These are phyloP conservation scores for Halesus radiatus DNA, from an alignment of 1,140 invertebrate species.

Conservation along the genomic window DNA sequence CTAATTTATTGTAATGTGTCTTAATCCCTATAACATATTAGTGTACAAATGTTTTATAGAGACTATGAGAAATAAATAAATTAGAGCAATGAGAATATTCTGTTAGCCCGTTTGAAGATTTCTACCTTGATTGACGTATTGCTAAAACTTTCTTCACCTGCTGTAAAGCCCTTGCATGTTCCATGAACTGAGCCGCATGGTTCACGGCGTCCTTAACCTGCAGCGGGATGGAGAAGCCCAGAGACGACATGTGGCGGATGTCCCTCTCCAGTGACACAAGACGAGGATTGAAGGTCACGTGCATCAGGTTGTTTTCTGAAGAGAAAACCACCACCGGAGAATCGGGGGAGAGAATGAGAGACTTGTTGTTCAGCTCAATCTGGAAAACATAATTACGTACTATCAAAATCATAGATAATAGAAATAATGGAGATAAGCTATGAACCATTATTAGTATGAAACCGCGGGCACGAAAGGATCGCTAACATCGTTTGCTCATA, in stretches of 20 bases:
- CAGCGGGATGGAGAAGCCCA: slow-evolving; percentile 85
- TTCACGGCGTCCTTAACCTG: slow-evolving; percentile 78
- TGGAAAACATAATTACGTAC: slow-evolving; percentile 55
- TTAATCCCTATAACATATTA: too few species aligned
- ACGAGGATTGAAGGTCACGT: slow-evolving; percentile 64
- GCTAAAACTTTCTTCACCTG: slow-evolving; percentile 71
- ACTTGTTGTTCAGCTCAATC: slow-evolving; percentile 68
- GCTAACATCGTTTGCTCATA: too few species aligned
- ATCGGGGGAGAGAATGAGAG: slow-evolving; percentile 68
- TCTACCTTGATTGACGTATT: too few species aligned
- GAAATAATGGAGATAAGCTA: too few species aligned
- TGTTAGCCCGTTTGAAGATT: too few species aligned
- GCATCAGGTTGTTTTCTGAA: slow-evolving; percentile 64
- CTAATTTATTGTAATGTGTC: too few species aligned
- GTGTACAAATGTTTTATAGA: too few species aligned
- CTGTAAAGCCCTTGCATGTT: slow-evolving; percentile 85
- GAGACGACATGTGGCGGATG: slow-evolving; percentile 80
- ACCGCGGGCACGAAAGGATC: too few species aligned
- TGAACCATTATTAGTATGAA: too few species aligned
- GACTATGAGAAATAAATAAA: too few species aligned
- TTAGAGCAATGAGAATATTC: too few species aligned
- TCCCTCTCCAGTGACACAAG: slow-evolving; percentile 82
- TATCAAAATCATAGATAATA: too few species aligned
- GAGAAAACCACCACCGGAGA: slow-evolving; percentile 73
- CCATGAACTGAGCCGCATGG: slow-evolving; percentile 82